Conservation (phyloP, 64 coral and sea anemone genomes). For the Catalaphyllia jardinei region DNA sequence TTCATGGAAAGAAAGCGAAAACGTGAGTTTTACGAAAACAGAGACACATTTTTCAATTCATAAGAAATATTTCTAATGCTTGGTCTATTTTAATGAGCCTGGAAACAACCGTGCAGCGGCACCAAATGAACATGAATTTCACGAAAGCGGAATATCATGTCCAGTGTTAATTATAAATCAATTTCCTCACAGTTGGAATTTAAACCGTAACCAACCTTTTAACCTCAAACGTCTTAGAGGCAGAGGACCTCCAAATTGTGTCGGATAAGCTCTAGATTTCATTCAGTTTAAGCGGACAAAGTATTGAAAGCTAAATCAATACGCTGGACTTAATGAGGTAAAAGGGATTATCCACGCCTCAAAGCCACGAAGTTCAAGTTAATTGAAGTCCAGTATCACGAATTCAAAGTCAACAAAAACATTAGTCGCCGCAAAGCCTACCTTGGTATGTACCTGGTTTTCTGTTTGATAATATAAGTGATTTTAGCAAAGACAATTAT, state of each 20-base stretch:
- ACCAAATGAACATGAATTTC: conserved; percentile 6
- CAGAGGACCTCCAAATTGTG: not conserved
- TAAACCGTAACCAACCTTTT: conserved; percentile 10
- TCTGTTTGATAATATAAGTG: too few species aligned
- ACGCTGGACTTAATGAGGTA: not conserved
- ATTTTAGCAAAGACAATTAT: too few species aligned
- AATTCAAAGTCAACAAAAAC: too few species aligned
- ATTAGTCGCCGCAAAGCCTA: too few species aligned
- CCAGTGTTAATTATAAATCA: not conserved
- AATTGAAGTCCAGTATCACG: too few species aligned
- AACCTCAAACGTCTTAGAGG: not conserved
- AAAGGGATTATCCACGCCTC: not conserved
- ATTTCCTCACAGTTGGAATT: not conserved
- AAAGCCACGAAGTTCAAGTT: not conserved
- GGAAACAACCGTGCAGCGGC: not conserved
- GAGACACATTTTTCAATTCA: not conserved
- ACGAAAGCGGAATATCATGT: not conserved
- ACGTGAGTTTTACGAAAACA: not conserved
- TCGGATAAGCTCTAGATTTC: not conserved
- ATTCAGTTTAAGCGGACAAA: not conserved
- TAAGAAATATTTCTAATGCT: not conserved
- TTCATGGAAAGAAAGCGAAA: not conserved
- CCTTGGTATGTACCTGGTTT: too few species aligned
- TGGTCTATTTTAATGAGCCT: not conserved
- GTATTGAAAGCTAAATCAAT: not conserved